Evolutionary conservation across 2,113 vertebrate genomes (phyloP), one percentile per base, ranked within the genome.

Genomic region (Rattus norvegicus): DNA sequence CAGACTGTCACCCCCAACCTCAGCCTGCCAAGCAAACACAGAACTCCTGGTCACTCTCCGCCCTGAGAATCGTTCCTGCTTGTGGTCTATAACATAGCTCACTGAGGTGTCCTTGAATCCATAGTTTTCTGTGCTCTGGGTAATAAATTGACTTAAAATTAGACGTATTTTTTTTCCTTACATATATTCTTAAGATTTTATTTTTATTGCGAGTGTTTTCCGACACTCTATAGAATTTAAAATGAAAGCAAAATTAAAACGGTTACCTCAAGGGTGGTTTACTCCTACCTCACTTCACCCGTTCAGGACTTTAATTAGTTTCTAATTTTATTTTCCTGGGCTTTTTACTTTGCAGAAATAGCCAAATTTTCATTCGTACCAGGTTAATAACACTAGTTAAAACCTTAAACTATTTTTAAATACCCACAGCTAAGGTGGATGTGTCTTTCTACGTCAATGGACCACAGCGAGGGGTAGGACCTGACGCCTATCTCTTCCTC

Each of bases 281-380:
- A 7, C 11, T 39, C 20, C 43, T 69, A 30, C 33, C 56, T 16
- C 13, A 49, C 61, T 12, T 14, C 30, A 47, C n/a, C 63, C 52
- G 22, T 59, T 70, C 30, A 63, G 54, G 33, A 43, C 49, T 73
- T 54, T 52, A 54, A 92, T 87, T 92, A 72, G 13, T 43, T 80
- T 72, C 56, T 83, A 12, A 56, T 83, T n/a, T 75, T 89, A 75
- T 36, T 95, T 88, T 95, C 83, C 43, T 49, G 22, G 16, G 20
- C 19, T 39, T 88, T 88, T 84, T 84, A 43, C 56, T 89, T 89
- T 56, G 39, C 30, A 91, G 19, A 72, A 87, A 52, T 43, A 56
- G 36, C 24, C 24, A 70, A 52, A 49, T 39, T 20, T 36, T 72
- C 70, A 33, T 59, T 20, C 67, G 19, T 5, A 89, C 28, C 13